These are phyloP conservation scores for Elegia similella DNA, from an alignment of 2,888 invertebrate species.

Conservation along the genomic window DNA sequence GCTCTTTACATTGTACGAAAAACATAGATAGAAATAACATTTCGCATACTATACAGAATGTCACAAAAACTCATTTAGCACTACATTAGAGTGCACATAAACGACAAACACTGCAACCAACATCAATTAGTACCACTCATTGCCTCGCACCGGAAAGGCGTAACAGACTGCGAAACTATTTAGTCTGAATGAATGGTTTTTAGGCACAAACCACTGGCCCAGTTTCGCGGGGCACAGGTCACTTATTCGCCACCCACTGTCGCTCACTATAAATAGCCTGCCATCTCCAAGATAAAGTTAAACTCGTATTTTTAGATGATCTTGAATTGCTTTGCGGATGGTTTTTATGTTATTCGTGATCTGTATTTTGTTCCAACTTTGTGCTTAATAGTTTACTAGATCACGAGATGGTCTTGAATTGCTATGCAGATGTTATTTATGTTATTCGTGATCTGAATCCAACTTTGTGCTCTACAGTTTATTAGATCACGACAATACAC, in stretches of 20 bases:
- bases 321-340: not conserved
- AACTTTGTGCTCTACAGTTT: not conserved
- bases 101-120: not conserved
- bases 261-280: not conserved
- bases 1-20: no score
- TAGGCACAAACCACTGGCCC: constrained; percentile 42
- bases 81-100: not conserved
- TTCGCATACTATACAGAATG: no score
- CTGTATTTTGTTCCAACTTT: not conserved
- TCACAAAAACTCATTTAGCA: not conserved
- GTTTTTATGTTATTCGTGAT: constrained; percentile 13
- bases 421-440: not conserved
- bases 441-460: not conserved
- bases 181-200: constrained; percentile 15
- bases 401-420: constrained; percentile 7
- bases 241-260: constrained; percentile 31
- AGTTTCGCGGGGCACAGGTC: constrained; percentile 57
- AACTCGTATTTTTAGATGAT: constrained; percentile 8
- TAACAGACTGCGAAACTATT: constrained; percentile 14
- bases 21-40: no score
- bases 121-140: constrained; percentile 9
- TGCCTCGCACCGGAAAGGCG: constrained; percentile 9
- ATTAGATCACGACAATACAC: no score
- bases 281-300: not conserved
- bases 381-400: not conserved